Base-by-base conservation (phyloP, 30 jellyfish, hydroid and myxozoan species). In the Aurelia aurita region DNA sequence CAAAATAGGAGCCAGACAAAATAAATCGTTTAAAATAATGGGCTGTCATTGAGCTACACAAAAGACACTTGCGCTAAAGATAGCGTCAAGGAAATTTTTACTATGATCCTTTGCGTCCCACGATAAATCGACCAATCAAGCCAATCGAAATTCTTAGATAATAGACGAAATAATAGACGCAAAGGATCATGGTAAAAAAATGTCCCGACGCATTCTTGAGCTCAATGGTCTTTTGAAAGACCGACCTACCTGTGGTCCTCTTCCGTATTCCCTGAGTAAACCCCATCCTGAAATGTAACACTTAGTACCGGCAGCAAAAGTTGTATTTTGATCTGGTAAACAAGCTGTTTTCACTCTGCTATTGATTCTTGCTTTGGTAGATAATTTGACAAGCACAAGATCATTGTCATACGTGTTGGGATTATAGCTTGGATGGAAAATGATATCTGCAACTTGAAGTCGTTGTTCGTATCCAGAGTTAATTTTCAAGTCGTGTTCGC, bases 281-380 rank as follows among this genome's bases (percentile, higher is more conserved):
- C 99, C 99, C 99, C 99, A 95, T 80, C 99, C 99, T 28, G 98
- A 80, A 49, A 95, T 81, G 72, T 16, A 72, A 80, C 99, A 95
- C 31, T 89, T 79, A 2, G 97, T 89, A 6, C 99, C 99, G 10
- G 63, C 43, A 5, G 98, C 86, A 65, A 95, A 89, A 1, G 87
- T 89, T 19, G 96, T 86, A 32, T 95, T 95, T 31, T 86, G 97
- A 35, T 87, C 99, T 21, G 99, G 97, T 23, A 95, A 64, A 58
- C 99, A 95, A 8, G 97, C 97, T 0, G 99, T 86, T 62, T 75
- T 75, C 26, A 89, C 99, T 12, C 97, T 91, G 85, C 77, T 87
- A 47, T 76, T 85, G 15, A 95, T 26, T 51, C 47, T 63, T 26
- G 97, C 98, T 64, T 86, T 89, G 10, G 81, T 34, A 11, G 92